Evolutionary conservation across 2,888 invertebrate species (phyloP).

Genomic region (Leucophenga montana): DNA sequence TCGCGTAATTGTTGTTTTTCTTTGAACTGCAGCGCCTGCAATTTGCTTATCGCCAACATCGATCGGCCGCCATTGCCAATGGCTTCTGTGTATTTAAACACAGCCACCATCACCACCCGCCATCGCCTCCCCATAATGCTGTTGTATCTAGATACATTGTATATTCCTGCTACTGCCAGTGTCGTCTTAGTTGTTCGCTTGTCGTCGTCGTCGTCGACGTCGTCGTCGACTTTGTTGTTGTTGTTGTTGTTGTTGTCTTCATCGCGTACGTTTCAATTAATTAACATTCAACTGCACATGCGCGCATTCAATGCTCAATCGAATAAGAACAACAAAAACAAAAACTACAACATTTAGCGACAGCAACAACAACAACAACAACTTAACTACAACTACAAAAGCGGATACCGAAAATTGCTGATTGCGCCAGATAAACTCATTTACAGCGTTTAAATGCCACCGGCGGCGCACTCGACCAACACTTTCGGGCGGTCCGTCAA

Average conservation of each 20-base stretch:
- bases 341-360: slow-evolving; percentile 5
- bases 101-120: slow-evolving; percentile 11
- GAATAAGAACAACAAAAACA: slow-evolving; percentile 6
- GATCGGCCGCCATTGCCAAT: slow-evolving; percentile 60
- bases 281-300: slow-evolving; percentile 68
- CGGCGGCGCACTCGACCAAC: slow-evolving; percentile 63
- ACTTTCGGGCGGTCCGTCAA: slow-evolving; percentile 53
- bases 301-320: slow-evolving; percentile 42
- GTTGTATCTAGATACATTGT: slow-evolving; percentile 27
- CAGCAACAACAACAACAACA: slow-evolving; percentile 1
- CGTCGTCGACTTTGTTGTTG: slow-evolving; percentile 43
- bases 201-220: slow-evolving; percentile 29
- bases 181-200: slow-evolving; percentile 35
- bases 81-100: slow-evolving; percentile 31
- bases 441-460: slow-evolving; percentile 71
- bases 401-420: slow-evolving; percentile 70
- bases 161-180: slow-evolving; percentile 25
- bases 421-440: slow-evolving; percentile 70
- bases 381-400: slow-evolving; percentile 47
- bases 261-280: slow-evolving; percentile 62
- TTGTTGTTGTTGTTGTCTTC: slow-evolving; percentile 29
- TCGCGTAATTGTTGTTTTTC: slow-evolving; percentile 63
- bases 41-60: slow-evolving; percentile 67
- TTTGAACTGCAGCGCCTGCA: slow-evolving; percentile 70
- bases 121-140: slow-evolving; percentile 29